Percentiles rank a stretch among this genome's conserved stretches.
These are phyloP conservation scores for Petrophora chlorosata DNA, from an alignment of 2,888 invertebrate genomes.

Conservation along the genomic window DNA sequence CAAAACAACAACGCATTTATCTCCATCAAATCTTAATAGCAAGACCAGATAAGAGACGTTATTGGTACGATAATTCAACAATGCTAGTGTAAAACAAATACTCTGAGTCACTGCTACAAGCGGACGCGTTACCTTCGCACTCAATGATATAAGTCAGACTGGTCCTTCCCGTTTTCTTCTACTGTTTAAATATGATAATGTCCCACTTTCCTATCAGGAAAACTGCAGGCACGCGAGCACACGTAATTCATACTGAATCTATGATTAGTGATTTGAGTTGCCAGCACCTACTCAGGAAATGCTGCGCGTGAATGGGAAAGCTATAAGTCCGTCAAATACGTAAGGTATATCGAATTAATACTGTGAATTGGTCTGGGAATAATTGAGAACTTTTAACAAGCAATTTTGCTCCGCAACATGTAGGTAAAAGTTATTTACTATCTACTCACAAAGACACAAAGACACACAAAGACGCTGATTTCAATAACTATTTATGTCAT, in stretches of 20 bases:
- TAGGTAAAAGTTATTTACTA: too few species aligned
- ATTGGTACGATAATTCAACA: constrained; percentile 16
- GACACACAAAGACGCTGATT: too few species aligned
- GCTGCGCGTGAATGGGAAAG: constrained; percentile 19
- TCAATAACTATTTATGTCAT: too few species aligned
- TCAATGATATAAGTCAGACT: constrained; percentile 32
- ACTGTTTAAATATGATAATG: constrained; percentile 73
- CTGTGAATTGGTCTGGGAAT: too few species aligned
- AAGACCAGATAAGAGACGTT: constrained; percentile 32
- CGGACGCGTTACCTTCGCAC: constrained; percentile 17
- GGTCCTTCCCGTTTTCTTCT: constrained; percentile 32
- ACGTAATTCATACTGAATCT: constrained; percentile 48
- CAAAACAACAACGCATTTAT: not conserved
- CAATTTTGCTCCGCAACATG: not conserved
- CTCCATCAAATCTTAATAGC: constrained; percentile 28
- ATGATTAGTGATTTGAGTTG: constrained; percentile 54
- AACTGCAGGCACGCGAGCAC: constrained; percentile 57
- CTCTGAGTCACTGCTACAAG: constrained; percentile 7
- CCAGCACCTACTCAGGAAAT: constrained; percentile 35
- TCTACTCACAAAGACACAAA: too few species aligned
- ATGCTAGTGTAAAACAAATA: constrained; percentile 10
- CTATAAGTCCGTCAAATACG: not conserved
- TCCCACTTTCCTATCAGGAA: constrained; percentile 74
- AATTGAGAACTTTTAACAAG: too few species aligned
- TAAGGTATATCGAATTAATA: too few species aligned